phyloP scores from a whole-genome alignment of 2,797 vertebrate genomes.

The Eurystomus glaucurus region DNA sequence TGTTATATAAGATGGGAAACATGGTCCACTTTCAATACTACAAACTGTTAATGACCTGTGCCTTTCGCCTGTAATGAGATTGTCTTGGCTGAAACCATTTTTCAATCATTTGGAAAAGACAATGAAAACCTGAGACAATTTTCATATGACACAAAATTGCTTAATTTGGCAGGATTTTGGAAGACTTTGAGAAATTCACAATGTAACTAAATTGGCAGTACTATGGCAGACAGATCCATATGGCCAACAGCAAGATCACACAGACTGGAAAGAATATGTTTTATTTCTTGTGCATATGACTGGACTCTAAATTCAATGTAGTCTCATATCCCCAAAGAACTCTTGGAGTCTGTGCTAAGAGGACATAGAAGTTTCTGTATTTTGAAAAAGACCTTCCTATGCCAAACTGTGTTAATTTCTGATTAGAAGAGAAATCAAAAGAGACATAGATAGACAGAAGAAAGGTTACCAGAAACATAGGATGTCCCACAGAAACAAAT shows the following conservation, averaged over 20 bases:
- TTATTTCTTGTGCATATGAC: background rate
- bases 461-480: background rate
- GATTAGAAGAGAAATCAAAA: background rate
- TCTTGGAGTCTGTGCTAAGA: background rate
- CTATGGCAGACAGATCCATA: background rate
- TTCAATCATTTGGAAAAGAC: background rate
- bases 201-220: background rate
- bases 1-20: background rate
- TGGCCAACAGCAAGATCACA: background rate
- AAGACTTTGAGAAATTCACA: background rate
- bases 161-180: background rate
- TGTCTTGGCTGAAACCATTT: background rate
- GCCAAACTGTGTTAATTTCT: background rate
- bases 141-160: background rate
- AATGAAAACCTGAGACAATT: background rate
- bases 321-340: background rate
- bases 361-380: background rate
- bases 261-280: background rate
- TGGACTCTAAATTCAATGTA: background rate
- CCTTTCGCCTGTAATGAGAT: background rate
- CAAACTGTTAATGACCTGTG: background rate
- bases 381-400: background rate
- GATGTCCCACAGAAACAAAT: background rate
- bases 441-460: background rate
- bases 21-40: background rate